Evolutionary conservation across 1,140 invertebrate species (phyloP).

Genomic region (Reticulitermes speratus): DNA sequence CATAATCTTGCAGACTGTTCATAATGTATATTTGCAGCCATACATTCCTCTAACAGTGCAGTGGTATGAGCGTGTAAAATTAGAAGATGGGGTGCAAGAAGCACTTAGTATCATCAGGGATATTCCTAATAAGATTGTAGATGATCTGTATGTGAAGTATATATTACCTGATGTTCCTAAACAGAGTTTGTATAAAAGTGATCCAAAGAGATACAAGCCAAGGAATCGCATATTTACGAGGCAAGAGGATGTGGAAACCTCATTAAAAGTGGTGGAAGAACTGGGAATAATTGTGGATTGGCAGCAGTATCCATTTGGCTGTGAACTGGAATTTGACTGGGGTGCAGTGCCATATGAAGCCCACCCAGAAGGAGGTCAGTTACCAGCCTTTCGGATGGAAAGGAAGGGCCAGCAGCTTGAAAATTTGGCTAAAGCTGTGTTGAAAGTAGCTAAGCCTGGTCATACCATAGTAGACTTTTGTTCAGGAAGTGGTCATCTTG

Average conservation of each 20-base stretch:
- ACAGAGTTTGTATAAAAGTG: constrained; percentile 76
- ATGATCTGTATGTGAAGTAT: constrained; percentile 32
- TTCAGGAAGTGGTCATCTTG: constrained; percentile 89
- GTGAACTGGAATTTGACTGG: constrained; percentile 60
- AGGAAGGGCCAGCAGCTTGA: constrained; percentile 88
- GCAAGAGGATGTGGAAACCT: constrained; percentile 69
- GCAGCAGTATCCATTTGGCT: constrained; percentile 46
- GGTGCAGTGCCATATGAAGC: constrained; percentile 64
- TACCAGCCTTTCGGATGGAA: constrained; percentile 69
- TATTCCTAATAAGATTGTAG: constrained; percentile 20
- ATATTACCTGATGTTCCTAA: constrained; percentile 48
- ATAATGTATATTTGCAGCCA: constrained; percentile 45
- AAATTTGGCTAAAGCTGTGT: constrained; percentile 78
- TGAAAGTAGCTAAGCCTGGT: constrained; percentile 58
- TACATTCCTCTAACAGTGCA: constrained; percentile 63
- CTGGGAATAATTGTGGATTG: constrained; percentile 19
- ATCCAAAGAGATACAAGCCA: constrained; percentile 73
- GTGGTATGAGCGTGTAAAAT: constrained; percentile 58
- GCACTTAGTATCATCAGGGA: constrained; percentile 24
- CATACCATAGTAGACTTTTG: constrained; percentile 90
- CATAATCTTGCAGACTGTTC: constrained; percentile 57
- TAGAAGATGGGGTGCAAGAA: constrained; percentile 33
- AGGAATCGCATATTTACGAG: constrained; percentile 70
- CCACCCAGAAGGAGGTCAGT: constrained; percentile 72
- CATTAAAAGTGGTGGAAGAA: constrained; percentile 49